Base-by-base conservation (phyloP, 2,888 invertebrate species). In the Pammene fasciana region DNA sequence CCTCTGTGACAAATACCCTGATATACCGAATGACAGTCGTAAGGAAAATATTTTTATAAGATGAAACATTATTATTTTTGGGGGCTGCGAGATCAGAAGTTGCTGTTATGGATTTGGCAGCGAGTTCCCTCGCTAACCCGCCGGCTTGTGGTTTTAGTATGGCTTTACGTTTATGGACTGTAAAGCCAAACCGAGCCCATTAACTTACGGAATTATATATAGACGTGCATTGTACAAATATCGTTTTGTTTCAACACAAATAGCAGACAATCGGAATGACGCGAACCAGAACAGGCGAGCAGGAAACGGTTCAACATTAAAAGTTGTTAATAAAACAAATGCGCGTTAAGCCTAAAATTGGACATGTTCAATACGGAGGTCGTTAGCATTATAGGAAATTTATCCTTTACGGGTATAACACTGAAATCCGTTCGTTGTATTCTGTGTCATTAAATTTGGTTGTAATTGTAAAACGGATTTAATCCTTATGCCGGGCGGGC, bases 11-110 rank as follows among this genome's bases (percentile, higher is more conserved):
- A 92, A 92, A 92, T 92, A 92, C 88, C 85, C 90, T 92, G 92
- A 92, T 92, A 92, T 92, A 91, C 91, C 87, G 91, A 87, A 87
- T 86, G 92, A 90, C 90, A 90, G 90, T 89, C 89, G 92, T 90
- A 90, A 89, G 87, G 87, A 86, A 92, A 92, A 92, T 92, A 92
- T 92, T 92, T 92, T 92, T 90, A 91, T 92, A 92, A 92, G 90
- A 92, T 92, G 92, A 92, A 92, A 92, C 92, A 91, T 92, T 92
- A 92, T 92, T 92, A 92, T 92, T 92, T 92, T 87, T 90, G 86
- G 92, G 92, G 90, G 86, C 82, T 86, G 78, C 81, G 85, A 87
- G 88, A 90, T 91, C 92, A 90, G 83, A 85, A 87, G 88, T 86
- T 84, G 82, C 82, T 84, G 82, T 86, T 82, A 87, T 84, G 87